phyloP scores from a whole-genome alignment of 2,888 invertebrate species.

The Morinoia aosen region DNA sequence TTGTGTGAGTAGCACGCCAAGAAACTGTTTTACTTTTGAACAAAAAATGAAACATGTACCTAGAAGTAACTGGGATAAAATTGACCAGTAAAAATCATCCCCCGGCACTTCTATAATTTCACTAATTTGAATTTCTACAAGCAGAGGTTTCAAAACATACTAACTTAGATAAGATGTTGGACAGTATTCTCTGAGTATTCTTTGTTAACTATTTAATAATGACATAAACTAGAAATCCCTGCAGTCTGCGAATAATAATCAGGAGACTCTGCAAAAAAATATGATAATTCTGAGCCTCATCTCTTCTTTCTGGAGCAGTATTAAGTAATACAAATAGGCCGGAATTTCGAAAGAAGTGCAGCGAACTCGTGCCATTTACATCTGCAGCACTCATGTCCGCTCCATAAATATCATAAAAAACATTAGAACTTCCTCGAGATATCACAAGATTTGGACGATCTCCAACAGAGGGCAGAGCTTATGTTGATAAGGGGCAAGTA shows the following conservation, averaged over 20 bases:
- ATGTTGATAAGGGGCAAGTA: constrained; percentile 3
- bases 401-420: constrained; percentile 12
- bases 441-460: constrained; percentile 17
- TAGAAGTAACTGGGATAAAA: neutral
- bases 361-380: neutral
- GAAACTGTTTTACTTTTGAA: neutral
- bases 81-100: neutral
- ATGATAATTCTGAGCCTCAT: neutral
- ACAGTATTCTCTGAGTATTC: neutral
- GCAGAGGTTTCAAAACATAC: neutral
- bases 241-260: constrained; percentile 5
- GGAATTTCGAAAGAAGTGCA: neutral
- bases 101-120: neutral
- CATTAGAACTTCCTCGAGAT: constrained; percentile 12
- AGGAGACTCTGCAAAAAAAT: neutral
- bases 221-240: neutral
- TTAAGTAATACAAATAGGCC: constrained; percentile 6
- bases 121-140: neutral
- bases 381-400: constrained; percentile 17
- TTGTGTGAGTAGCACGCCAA: neutral
- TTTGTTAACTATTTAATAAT: neutral
- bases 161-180: neutral
- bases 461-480: constrained; percentile 4
- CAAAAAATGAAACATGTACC: neutral
- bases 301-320: neutral